A percentile compares a stretch with the other conserved stretches of the same genome.
Conservation (phyloP, 2,113 vertebrate species). For the Corvus hawaiiensis region DNA sequence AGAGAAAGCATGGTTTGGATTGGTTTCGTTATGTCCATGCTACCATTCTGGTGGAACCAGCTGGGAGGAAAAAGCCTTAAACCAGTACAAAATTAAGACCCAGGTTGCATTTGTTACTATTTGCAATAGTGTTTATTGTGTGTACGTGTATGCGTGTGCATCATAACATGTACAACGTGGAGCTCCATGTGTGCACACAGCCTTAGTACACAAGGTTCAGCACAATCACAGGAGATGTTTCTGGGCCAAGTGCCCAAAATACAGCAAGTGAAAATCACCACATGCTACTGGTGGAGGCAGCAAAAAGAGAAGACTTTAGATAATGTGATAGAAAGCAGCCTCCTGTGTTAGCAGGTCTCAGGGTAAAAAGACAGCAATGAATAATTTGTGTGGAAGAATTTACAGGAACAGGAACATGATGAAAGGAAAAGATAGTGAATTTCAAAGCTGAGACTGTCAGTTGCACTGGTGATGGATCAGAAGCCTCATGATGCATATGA, state of each 20-base stretch:
- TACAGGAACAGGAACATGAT: neutral
- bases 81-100: neutral
- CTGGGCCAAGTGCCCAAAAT: neutral
- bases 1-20: neutral
- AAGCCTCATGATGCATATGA: fast-evolving
- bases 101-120: neutral
- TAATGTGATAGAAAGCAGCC: neutral
- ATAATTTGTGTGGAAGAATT: neutral
- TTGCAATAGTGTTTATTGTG: neutral
- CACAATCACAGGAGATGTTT: fast-evolving
- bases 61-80: neutral
- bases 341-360: neutral
- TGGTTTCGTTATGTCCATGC: fast-evolving
- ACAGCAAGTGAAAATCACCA: neutral
- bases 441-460: fast-evolving
- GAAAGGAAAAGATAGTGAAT: neutral
- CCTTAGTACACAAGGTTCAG: neutral
- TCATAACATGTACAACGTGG: fast-evolving
- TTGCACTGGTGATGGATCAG: neutral
- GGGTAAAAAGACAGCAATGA: neutral
- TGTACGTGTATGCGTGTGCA: fast-evolving
- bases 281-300: neutral
- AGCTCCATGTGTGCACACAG: fast-evolving
- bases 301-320: neutral
- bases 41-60: neutral